Evolutionary conservation across 2,797 vertebrate genomes (phyloP), one percentile per base, ranked within the genome.

Genomic region (Hydrophis major): DNA sequence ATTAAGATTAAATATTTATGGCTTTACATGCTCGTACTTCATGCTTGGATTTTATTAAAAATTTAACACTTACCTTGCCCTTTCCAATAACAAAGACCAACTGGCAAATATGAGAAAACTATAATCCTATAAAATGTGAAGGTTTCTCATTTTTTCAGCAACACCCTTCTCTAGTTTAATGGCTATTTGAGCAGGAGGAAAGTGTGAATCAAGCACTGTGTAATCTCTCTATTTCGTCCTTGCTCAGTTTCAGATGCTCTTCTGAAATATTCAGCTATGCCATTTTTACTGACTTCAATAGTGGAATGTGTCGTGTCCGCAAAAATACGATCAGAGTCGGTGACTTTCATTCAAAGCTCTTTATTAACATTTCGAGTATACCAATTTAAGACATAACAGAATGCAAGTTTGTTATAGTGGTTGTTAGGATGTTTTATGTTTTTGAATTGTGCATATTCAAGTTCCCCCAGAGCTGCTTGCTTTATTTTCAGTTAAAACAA

Each of bases 1-100:
- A 86, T 50, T 86, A 90, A 18, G 83, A 56, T 94, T 95, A 96
- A 95, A 94, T 94, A 91, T 94, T 94, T 93, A 94, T 94, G 94
- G 50, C 4, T 93, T 95, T 88, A 78, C 60, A 78, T 93, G 93
- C 74, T 96, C 91, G 66, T 93, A 94, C 69, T 95, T 10, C 50
- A 53, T 94, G 92, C 91, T 95, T 93, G 89, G 59, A 92, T 92
- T 93, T 57, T 69, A 94, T 83, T 93, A 93, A 93, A 89, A 89
- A 53, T 78, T 91, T 92, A 74, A 60, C 74, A 93, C 14, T 61
- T 92, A 89, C 90, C 16, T 92, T 93, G 90, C 93, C 94, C 89
- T 93, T 95, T 93, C 95, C 88, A 7, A 89, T 66, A 94, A 95
- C 95, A 90, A 95, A 94, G 37, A 4, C 6, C 0, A 0, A 61